phyloP scores from a whole-genome alignment of 23 tunicate species.

The Corella eumyota region DNA sequence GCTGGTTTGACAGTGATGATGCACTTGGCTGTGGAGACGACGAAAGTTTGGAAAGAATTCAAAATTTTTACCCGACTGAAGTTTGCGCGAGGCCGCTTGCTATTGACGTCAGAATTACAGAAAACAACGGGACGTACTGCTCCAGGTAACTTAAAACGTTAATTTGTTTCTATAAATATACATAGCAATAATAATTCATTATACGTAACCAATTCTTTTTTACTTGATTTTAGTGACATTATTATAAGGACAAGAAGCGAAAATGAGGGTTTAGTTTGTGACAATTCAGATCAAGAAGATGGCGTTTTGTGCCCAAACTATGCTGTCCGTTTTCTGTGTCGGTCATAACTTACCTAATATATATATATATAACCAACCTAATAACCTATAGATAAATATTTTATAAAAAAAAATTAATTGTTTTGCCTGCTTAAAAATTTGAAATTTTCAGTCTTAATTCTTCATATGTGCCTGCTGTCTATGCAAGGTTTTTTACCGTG shows the following conservation, averaged over 20 bases:
- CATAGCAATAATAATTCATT: background rate
- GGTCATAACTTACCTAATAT: too few species aligned
- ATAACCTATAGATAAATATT: too few species aligned
- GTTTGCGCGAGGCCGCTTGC: constrained; percentile 8
- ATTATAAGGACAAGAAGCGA: background rate
- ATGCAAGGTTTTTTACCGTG: too few species aligned
- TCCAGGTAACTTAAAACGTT: background rate
- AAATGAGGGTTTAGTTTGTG: constrained; percentile 22
- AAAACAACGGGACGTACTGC: too few species aligned
- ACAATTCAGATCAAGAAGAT: constrained; percentile 10
- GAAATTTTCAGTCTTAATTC: too few species aligned
- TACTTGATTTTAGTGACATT: too few species aligned
- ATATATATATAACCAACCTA: background rate
- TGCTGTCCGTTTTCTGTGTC: constrained; percentile 13
- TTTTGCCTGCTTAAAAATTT: too few species aligned
- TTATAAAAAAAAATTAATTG: too few species aligned
- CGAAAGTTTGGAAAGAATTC: constrained; percentile 19
- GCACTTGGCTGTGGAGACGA: constrained; percentile 28
- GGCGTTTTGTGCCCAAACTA: constrained; percentile 17
- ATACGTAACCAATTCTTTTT: too few species aligned
- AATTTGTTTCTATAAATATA: background rate
- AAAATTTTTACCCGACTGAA: background rate
- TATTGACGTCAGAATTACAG: constrained; percentile 6
- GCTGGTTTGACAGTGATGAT: constrained; percentile 19
- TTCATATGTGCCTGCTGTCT: too few species aligned